A percentile compares a stretch with the other conserved stretches of the same genome.
Conservation (phyloP, 2,888 invertebrate genomes). For the Ochropleura plecta region DNA sequence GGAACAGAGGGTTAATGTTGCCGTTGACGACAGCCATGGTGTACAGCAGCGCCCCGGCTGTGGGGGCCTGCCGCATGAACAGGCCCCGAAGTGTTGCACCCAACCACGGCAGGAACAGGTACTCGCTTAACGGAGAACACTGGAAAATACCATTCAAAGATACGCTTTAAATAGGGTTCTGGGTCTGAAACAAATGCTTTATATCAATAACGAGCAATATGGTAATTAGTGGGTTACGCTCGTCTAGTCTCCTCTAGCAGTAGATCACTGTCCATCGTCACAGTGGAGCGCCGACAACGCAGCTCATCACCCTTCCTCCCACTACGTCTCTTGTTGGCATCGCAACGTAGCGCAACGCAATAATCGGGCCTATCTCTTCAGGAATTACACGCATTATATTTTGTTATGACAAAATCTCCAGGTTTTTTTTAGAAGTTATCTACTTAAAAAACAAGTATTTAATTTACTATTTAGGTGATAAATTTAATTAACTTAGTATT, state of each 20-base stretch:
- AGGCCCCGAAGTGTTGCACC: conserved; percentile 83
- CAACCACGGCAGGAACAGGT: conserved; percentile 85
- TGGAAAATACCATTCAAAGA: conserved; percentile 59
- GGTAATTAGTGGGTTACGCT: too few species aligned
- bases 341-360: too few species aligned
- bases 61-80: conserved; percentile 81
- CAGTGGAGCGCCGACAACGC: too few species aligned
- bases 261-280: too few species aligned
- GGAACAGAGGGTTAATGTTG: conserved; percentile 79
- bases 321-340: too few species aligned
- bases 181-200: too few species aligned
- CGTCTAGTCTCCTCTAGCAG: too few species aligned
- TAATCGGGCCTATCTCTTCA: too few species aligned
- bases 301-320: too few species aligned
- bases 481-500: neutral
- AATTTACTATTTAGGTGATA: neutral
- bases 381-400: neutral
- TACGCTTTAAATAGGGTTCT: neutral
- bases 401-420: neutral
- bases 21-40: conserved; percentile 82
- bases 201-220: too few species aligned
- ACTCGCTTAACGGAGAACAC: conserved; percentile 84
- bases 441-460: neutral
- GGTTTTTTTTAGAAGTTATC: neutral
- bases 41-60: conserved; percentile 82